Conservation (phyloP, 2,113 vertebrate species). For the Heloderma charlesbogerti region DNA sequence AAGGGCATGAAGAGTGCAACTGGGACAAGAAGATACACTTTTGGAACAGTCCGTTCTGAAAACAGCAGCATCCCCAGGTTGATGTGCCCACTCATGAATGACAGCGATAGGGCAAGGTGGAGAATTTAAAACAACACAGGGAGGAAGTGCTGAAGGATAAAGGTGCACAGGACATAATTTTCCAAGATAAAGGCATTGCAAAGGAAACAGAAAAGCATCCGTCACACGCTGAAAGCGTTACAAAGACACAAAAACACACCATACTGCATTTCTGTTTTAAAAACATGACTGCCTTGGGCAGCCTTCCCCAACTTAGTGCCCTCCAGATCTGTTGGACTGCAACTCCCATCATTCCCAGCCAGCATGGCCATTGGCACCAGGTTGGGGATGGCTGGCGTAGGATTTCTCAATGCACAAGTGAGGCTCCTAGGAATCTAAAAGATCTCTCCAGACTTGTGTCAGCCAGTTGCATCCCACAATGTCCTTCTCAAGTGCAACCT, state of each 20-base stretch:
- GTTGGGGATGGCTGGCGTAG: neutral
- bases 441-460: too few species aligned
- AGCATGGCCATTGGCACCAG: too few species aligned
- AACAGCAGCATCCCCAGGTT: accelerated
- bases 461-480: too few species aligned
- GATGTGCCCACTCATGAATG: neutral
- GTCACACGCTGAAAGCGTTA: too few species aligned
- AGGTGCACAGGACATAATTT: neutral
- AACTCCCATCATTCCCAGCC: too few species aligned
- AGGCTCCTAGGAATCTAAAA: neutral
- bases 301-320: neutral
- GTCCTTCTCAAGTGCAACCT: neutral
- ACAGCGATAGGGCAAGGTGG: neutral
- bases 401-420: neutral
- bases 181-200: too few species aligned
- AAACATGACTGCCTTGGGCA: neutral
- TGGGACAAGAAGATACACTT: accelerated
- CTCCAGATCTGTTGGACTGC: too few species aligned
- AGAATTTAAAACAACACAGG: neutral
- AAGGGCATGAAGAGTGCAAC: neutral
- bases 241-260: neutral
- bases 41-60: neutral
- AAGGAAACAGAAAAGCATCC: too few species aligned
- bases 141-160: neutral
- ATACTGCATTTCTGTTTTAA: neutral